Evolutionary conservation across 2,113 vertebrate genomes (phyloP).

Genomic region (Sebastes schlegelii): DNA sequence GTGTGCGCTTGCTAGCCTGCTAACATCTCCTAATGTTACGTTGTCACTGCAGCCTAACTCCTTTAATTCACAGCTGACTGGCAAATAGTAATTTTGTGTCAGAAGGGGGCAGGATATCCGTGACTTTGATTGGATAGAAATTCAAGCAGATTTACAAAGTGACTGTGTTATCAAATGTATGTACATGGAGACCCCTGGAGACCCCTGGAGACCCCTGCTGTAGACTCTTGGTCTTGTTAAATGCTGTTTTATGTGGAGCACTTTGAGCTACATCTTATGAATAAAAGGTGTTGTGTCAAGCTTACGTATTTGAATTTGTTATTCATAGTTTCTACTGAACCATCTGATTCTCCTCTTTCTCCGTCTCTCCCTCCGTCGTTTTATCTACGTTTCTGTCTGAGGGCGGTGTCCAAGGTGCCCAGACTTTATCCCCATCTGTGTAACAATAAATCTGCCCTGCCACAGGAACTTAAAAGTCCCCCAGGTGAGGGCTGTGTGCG

Average conservation of each 20-base stretch:
- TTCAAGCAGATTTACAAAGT: too few relatives aligned
- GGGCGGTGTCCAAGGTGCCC: conserved; percentile 51
- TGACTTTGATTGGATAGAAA: too few relatives aligned
- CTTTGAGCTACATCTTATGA: neutral
- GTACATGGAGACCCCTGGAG: too few relatives aligned
- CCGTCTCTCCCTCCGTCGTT: conserved; percentile 4
- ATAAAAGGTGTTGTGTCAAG: neutral
- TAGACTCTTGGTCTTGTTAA: neutral
- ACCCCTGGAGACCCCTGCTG: neutral
- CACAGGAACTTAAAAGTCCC: conserved; percentile 67
- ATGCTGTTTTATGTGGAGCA: neutral
- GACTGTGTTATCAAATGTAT: too few relatives aligned
- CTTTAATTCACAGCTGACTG: too few relatives aligned
- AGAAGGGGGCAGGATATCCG: too few relatives aligned
- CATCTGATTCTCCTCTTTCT: conserved; percentile 13
- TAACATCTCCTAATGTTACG: too few relatives aligned
- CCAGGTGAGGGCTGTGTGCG: conserved; percentile 64
- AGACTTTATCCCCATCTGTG: conserved; percentile 59
- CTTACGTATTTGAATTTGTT: conserved; percentile 1
- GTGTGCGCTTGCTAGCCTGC: too few relatives aligned
- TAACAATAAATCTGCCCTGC: conserved; percentile 71
- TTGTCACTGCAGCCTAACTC: too few relatives aligned
- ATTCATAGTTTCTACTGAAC: neutral
- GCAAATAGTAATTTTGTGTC: too few relatives aligned
- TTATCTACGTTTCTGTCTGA: conserved; percentile 41